Evolutionary conservation across 1,140 invertebrate species (phyloP), one percentile per base, ranked within the genome.

Genomic region (Drosophila obscura): DNA sequence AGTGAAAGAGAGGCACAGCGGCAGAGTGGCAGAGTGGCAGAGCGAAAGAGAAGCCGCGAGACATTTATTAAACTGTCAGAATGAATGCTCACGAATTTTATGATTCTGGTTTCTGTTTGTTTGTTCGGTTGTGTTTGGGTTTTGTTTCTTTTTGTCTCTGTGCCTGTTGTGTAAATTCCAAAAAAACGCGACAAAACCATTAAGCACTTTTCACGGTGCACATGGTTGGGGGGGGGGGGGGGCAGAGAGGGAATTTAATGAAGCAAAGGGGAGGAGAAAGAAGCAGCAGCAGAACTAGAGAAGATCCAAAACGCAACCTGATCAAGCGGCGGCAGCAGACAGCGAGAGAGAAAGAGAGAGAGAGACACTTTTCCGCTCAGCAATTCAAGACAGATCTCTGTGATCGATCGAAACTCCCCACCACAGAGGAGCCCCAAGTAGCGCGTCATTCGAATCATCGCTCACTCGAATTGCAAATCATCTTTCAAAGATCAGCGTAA

Each of bases 11-110:
- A 13, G 35, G 35, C 28, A 1, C 1, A 11, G 31, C 3, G 26
- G 9, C 31, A 11, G 35, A 35, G 28, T 7, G 2, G 7, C 0
- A 28, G 7, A 28, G 28, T 2, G 8, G 8, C 8, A 35, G 8
- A 8, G 31, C 6, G 8, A 35, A 35, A 9, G 31, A 35, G 31
- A 35, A 13, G 35, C 35, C 4, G 35, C 73, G 74, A 31, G 64
- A 43, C 76, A 84, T 83, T 85, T 87, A 87, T 85, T 85, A 85
- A 85, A 85, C 83, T 85, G 77, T 87, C 81, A 87, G 80, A 39
- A 77, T 87, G 81, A 75, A 87, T 80, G 82, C 81, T 78, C 75
- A 82, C 79, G 50, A 62, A 63, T 69, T 80, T 78, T 76, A 68
- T 76, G 73, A 76, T 77, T 76, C 63, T 76, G 65, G 50, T 56